Conservation (phyloP, 2,797 vertebrate genomes). For the Danionella dracula region DNA sequence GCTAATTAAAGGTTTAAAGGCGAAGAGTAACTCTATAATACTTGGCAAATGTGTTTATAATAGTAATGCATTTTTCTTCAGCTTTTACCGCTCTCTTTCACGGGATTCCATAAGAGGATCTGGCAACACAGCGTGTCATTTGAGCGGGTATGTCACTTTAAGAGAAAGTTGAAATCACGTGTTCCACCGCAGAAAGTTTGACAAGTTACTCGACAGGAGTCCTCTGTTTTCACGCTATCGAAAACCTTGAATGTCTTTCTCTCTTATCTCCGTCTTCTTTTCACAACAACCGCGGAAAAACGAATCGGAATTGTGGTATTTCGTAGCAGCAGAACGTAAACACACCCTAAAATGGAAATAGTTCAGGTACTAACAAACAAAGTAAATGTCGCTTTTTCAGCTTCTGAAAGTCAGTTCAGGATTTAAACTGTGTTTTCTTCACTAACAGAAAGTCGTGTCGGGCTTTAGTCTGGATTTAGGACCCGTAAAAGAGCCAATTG, state of each 20-base stretch:
- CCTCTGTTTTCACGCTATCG: neutral
- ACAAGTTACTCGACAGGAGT: constrained; percentile 40
- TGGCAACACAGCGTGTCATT: neutral
- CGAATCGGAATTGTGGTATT: neutral
- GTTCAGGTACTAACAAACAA: constrained; percentile 29
- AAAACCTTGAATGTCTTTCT: neutral
- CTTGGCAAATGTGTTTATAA: too few relatives aligned
- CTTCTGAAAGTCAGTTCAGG: neutral
- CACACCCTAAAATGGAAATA: constrained; percentile 30
- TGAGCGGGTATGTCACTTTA: constrained; percentile 24
- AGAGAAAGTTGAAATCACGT: constrained; percentile 38
- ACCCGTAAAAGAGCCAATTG: constrained; percentile 71
- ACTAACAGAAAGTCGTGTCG: constrained; percentile 51
- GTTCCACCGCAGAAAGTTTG: constrained; percentile 40
- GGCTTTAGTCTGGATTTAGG: constrained; percentile 67
- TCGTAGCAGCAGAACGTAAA: neutral
- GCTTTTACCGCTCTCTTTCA: too few relatives aligned
- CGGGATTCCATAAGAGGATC: too few relatives aligned
- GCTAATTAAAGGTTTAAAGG: too few relatives aligned
- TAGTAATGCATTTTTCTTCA: too few relatives aligned
- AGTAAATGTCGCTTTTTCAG: neutral
- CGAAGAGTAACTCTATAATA: too few relatives aligned
- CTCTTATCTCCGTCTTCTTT: neutral
- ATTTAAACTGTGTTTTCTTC: constrained; percentile 6
- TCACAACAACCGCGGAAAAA: neutral